Evolutionary conservation across 2,888 invertebrate genomes (phyloP).

Genomic region (Penaeus monodon): DNA sequence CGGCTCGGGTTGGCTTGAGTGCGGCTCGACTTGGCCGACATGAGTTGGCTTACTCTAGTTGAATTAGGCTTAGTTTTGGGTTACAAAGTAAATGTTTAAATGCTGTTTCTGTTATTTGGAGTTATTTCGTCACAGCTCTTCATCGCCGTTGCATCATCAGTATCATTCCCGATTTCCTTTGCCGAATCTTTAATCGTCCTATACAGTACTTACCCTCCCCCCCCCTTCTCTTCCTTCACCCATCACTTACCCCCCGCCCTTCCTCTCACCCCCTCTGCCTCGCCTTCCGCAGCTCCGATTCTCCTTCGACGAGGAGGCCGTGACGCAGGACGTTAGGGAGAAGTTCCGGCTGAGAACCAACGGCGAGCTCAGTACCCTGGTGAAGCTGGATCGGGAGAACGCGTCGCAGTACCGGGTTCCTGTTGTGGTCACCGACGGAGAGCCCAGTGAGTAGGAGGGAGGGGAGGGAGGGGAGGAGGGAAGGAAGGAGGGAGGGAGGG

Average conservation of each 20-base stretch:
- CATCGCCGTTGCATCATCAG: too few species aligned
- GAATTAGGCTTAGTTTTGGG: too few species aligned
- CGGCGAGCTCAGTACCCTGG: slow-evolving; percentile 55
- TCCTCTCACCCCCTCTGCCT: background rate
- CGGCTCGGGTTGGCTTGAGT: too few species aligned
- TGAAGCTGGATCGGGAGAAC: slow-evolving; percentile 86
- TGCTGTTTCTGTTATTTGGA: background rate
- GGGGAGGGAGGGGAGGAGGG: too few species aligned
- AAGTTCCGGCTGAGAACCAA: slow-evolving; percentile 29
- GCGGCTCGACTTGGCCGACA: too few species aligned
- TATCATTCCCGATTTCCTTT: background rate
- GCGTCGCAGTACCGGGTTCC: slow-evolving; percentile 88
- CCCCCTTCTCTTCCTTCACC: too few species aligned
- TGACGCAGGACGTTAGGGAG: background rate
- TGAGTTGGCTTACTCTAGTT: too few species aligned
- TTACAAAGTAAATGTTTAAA: background rate
- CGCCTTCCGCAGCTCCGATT: slow-evolving; percentile 42
- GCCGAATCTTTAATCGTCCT: background rate
- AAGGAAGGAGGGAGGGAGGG: too few species aligned
- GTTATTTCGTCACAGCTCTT: background rate
- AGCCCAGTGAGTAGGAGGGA: background rate
- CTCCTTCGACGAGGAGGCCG: slow-evolving; percentile 39
- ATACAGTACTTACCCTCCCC: background rate
- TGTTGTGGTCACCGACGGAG: slow-evolving; percentile 89
- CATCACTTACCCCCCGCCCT: background rate